phyloP scores from a whole-genome alignment of 1,140 invertebrate species.

The Drosophila ambigua region DNA sequence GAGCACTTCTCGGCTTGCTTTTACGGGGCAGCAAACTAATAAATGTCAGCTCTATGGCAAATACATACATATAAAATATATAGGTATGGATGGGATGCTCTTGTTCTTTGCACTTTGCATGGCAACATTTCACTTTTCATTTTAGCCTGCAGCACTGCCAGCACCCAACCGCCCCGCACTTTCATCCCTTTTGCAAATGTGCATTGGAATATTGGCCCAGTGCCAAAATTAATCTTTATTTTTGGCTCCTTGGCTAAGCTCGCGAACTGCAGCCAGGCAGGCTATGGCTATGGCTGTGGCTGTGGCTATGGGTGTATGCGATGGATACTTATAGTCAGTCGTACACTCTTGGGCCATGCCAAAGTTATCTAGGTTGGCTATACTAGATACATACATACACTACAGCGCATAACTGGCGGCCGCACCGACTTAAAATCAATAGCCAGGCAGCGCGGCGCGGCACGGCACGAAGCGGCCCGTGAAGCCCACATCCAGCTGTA shows the following conservation, averaged over 20 bases:
- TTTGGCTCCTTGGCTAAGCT: constrained; percentile 77
- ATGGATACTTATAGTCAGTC: constrained; percentile 18
- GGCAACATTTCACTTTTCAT: constrained; percentile 63
- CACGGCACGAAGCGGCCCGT: constrained; percentile 27
- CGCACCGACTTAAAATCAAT: constrained; percentile 42
- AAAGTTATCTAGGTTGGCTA: constrained; percentile 59
- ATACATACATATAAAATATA: constrained; percentile 11
- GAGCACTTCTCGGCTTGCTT: constrained; percentile 42
- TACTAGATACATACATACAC: constrained; percentile 29
- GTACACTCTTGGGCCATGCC: constrained; percentile 32
- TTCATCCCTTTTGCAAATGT: constrained; percentile 29
- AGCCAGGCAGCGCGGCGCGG: neutral
- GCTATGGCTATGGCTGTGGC: constrained; percentile 7
- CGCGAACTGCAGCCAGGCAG: constrained; percentile 58
- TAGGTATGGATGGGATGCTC: neutral
- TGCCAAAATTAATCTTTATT: constrained; percentile 74
- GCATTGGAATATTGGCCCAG: constrained; percentile 60
- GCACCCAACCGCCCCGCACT: neutral
- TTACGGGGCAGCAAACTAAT: constrained; percentile 61
- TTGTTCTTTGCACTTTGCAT: constrained; percentile 7
- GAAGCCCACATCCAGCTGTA: constrained; percentile 47
- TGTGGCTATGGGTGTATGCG: constrained; percentile 17
- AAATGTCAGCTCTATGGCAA: constrained; percentile 63
- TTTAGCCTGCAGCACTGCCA: constrained; percentile 19
- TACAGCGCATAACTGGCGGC: neutral